Base-by-base conservation (phyloP, 2,113 vertebrate species). In the Machaerirhynchus nigripectus region DNA sequence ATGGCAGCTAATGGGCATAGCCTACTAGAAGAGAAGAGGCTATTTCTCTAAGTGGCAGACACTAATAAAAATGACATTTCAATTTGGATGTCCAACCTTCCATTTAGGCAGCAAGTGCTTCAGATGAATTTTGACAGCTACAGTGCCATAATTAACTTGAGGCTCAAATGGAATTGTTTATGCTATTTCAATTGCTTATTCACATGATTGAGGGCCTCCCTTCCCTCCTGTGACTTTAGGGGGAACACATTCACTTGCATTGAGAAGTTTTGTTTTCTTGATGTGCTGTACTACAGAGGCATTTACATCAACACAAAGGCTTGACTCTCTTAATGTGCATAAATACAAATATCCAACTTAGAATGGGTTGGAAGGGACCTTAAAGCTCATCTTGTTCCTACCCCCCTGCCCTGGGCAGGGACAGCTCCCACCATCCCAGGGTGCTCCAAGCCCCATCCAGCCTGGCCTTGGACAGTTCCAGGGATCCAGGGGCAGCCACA, bases 1-100 rank as follows among this genome's bases (percentile, higher is more conserved):
- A 97, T 88, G 88, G 85, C 63, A 90, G 71, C 78, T 96, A 96
- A 96, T 88, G 92, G 75, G 24, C 78, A 81, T 31, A 75, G 90
- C 71, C 85, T 20, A 18, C 78, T 31, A 31, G 59, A 68, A 67
- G 59, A 88, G 78, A 61, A 82, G 78, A 83, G 79, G 67, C 82
- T 86, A 70, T 96, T 96, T 85, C 90, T 87, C 59, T 28, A 53
- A 91, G 87, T 86, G 87, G 94, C 75, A 80, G 40, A n/a, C 39
- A 81, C 83, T 93, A 95, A 97, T 95, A 94, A 78, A 96, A 96
- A 88, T 56, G 88, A 90, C 79, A 90, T 94, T 96, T 94, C 85
- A 84, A 64, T 96, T 95, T 95, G 88, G 90, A 95, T 78, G 85
- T 42, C 95, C 95, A 94, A 42, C 85, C 92, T 92, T 94, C 95